Conservation (phyloP, 1,140 invertebrate species). For the Drosophila paulistorum region DNA sequence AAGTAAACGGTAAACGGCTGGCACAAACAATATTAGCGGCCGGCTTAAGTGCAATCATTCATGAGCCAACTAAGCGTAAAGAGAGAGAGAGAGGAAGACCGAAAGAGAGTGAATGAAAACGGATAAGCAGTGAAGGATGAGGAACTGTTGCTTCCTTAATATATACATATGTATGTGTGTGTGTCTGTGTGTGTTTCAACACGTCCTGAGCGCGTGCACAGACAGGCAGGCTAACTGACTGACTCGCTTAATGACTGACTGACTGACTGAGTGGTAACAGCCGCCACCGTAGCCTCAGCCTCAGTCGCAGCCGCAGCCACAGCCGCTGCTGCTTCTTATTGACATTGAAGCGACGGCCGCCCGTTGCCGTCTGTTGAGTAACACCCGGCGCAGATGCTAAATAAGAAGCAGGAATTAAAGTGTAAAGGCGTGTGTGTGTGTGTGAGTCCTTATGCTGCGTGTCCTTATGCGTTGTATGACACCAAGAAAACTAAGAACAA, state of each 20-base stretch:
- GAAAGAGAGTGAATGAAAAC: conserved; percentile 8
- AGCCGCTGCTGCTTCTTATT: conserved; percentile 39
- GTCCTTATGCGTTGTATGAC: conserved; percentile 13
- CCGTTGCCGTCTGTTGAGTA: conserved; percentile 49
- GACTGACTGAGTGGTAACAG: conserved; percentile 50
- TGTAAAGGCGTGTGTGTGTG: conserved; percentile 52
- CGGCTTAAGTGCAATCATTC: conserved; percentile 13
- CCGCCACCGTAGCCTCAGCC: conserved; percentile 31
- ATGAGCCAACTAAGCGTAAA: conserved; percentile 6
- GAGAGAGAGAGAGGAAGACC: conserved; percentile 3
- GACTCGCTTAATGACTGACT: conserved; percentile 21
- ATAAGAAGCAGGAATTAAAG: conserved; percentile 76
- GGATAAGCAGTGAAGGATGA: conserved; percentile 51
- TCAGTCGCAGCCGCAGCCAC: neutral
- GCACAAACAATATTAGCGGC: conserved; percentile 4
- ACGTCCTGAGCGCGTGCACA: conserved; percentile 71
- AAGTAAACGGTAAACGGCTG: conserved; percentile 14
- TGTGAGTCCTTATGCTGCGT: neutral
- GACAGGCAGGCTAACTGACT: conserved; percentile 23
- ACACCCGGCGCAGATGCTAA: conserved; percentile 79
- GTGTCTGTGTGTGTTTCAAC: conserved; percentile 32
- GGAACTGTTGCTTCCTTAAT: conserved; percentile 46
- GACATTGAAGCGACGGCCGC: conserved; percentile 51
- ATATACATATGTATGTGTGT: conserved; percentile 22
- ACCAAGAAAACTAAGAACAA: conserved; percentile 12